These are phyloP conservation scores for Philonicus albiceps DNA, from an alignment of 2,888 invertebrate species.

Conservation along the genomic window DNA sequence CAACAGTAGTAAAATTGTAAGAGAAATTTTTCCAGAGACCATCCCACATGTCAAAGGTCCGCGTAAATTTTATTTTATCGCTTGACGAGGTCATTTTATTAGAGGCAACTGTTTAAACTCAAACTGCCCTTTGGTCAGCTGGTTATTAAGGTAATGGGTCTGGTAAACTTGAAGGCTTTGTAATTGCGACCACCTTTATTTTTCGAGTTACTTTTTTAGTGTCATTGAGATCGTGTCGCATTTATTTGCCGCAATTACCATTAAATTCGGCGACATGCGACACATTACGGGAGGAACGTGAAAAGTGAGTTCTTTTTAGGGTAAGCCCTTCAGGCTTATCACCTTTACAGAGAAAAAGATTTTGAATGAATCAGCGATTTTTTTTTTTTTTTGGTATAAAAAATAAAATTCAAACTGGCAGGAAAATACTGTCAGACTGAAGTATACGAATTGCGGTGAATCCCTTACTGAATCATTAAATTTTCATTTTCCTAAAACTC, in stretches of 20 bases:
- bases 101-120: not conserved
- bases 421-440: not conserved
- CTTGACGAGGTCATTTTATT: constrained; percentile 25
- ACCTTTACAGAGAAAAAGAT: not conserved
- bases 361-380: not conserved
- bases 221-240: not conserved
- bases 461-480: not conserved
- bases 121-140: not conserved
- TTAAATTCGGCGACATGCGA: not conserved
- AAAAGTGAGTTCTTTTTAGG: not conserved
- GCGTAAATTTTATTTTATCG: constrained; percentile 29
- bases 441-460: not conserved
- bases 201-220: not conserved
- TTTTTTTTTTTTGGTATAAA: not conserved
- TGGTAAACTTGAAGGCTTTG: not conserved
- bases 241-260: not conserved
- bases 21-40: not conserved
- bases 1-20: not conserved
- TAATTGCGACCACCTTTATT: not conserved
- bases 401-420: not conserved
- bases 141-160: constrained; percentile 13
- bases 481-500: not conserved
- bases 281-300: not conserved
- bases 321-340: not conserved
- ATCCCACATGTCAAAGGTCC: constrained; percentile 7